Conservation (phyloP, 2,797 vertebrate genomes). For the Anas georgica region DNA sequence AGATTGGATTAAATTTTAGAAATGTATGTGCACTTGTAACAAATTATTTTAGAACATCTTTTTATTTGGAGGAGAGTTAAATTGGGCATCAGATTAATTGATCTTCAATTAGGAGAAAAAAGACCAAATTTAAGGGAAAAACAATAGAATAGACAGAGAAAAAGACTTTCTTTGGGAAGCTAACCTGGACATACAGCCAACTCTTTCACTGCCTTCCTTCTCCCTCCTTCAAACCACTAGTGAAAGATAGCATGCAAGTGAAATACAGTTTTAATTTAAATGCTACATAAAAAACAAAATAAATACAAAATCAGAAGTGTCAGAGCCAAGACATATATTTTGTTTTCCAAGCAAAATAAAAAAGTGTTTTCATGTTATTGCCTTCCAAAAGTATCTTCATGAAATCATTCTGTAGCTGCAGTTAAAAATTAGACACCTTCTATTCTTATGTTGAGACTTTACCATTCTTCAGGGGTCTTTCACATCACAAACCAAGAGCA, state of each 20-base stretch:
- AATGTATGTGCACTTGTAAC: background rate
- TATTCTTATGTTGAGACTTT: background rate
- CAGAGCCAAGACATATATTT: background rate
- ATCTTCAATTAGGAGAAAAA: background rate
- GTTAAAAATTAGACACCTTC: background rate
- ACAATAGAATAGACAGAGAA: background rate
- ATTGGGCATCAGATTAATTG: background rate
- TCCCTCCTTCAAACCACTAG: background rate
- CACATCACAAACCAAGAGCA: background rate
- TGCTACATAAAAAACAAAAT: background rate
- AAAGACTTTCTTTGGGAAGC: background rate
- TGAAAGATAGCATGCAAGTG: background rate
- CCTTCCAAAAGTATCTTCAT: background rate
- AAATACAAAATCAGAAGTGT: background rate
- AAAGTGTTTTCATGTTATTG: background rate
- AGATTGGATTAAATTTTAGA: background rate
- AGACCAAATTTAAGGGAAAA: background rate
- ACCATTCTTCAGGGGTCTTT: background rate
- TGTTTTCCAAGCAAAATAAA: background rate
- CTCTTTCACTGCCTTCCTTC: background rate
- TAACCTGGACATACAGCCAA: background rate
- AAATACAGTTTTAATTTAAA: background rate
- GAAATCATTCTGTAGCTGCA: background rate
- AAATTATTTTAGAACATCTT: background rate
- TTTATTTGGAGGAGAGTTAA: background rate